Evolutionary conservation across 2,797 vertebrate species (phyloP).

Genomic region (Cetoscarus ocellatus): DNA sequence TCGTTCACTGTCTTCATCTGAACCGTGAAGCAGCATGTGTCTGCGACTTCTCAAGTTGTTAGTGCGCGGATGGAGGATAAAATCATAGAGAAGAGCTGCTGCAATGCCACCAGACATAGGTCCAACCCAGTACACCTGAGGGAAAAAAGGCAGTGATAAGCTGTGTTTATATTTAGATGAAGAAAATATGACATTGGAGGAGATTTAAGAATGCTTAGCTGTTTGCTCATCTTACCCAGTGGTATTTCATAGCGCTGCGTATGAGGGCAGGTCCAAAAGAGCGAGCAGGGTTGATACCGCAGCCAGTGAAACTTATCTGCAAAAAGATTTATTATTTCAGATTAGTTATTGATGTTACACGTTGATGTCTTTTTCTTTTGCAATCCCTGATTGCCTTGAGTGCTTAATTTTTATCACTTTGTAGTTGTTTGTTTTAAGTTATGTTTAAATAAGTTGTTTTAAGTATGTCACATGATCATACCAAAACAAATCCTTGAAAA

Average conservation of each 20-base stretch:
- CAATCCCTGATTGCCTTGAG: too few relatives aligned
- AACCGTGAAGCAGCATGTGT: conserved; percentile 81
- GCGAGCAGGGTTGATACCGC: conserved; percentile 41
- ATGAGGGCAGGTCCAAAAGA: conserved; percentile 52
- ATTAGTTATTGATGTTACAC: too few relatives aligned
- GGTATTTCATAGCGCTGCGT: background rate
- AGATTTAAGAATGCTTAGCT: background rate
- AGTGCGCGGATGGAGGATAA: conserved; percentile 84
- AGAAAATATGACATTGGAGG: background rate
- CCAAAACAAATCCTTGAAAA: too few relatives aligned
- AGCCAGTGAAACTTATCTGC: conserved; percentile 49
- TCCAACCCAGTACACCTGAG: conserved; percentile 91
- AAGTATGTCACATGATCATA: too few relatives aligned
- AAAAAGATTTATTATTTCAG: background rate
- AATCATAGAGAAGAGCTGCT: conserved; percentile 89
- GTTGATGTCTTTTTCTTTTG: too few relatives aligned
- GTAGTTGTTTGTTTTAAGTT: too few relatives aligned
- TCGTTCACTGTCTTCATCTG: conserved; percentile 77
- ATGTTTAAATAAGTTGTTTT: too few relatives aligned
- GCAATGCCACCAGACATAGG: conserved; percentile 88
- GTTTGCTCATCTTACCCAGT: conserved; percentile 27
- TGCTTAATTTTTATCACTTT: too few relatives aligned
- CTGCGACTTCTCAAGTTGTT: conserved; percentile 73
- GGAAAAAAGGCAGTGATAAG: conserved; percentile 42
- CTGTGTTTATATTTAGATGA: background rate